phyloP scores from a whole-genome alignment of 2,888 invertebrate genomes.

The Stenurella melanura region DNA sequence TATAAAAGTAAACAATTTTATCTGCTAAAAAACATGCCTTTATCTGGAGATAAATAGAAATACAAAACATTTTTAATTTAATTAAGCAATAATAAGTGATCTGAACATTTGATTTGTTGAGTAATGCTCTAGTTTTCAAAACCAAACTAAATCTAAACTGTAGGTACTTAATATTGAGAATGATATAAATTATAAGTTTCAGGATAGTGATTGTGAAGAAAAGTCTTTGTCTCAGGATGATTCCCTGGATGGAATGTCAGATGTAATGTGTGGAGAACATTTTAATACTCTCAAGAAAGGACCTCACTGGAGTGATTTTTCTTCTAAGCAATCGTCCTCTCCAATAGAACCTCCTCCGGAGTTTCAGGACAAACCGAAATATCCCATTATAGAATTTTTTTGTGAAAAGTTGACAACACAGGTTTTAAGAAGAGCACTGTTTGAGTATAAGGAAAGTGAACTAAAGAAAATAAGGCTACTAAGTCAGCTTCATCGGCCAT shows the following conservation, averaged over 20 bases:
- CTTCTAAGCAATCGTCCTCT: constrained; percentile 76
- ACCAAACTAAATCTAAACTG: neutral
- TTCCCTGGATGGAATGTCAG: constrained; percentile 84
- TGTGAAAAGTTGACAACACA: constrained; percentile 73
- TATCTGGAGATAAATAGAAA: neutral
- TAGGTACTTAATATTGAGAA: neutral
- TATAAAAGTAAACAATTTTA: neutral
- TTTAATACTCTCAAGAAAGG: constrained; percentile 90
- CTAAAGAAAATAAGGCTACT: constrained; percentile 52
- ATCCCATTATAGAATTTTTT: constrained; percentile 71
- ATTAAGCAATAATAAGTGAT: neutral
- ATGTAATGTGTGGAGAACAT: constrained; percentile 87
- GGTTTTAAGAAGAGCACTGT: constrained; percentile 74
- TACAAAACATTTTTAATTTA: neutral
- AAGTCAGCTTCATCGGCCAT: constrained; percentile 53
- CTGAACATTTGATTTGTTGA: neutral
- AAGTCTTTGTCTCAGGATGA: constrained; percentile 86
- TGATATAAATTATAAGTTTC: constrained; percentile 70
- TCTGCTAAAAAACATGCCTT: constrained; percentile 2
- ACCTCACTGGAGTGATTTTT: constrained; percentile 76
- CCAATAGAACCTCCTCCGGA: constrained; percentile 90
- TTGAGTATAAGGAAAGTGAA: constrained; percentile 70
- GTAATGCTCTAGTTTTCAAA: neutral
- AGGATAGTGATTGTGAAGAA: constrained; percentile 90
- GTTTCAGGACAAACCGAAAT: constrained; percentile 81